Conservation (phyloP, 2,888 invertebrate genomes). For the Parnassius orleans region DNA sequence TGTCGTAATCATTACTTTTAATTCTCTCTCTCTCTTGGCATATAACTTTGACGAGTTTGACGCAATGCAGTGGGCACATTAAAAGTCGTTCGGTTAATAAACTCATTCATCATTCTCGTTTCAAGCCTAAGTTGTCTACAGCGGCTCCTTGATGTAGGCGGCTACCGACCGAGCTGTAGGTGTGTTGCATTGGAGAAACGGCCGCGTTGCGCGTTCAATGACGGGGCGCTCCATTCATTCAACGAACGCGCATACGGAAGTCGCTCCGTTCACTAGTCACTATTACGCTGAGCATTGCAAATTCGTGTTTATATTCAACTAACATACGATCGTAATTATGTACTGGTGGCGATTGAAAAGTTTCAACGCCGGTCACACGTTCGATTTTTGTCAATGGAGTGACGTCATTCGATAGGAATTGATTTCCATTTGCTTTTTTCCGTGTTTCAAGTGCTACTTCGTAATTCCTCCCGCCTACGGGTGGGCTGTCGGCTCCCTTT, state of each 20-base stretch:
- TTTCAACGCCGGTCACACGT: slow-evolving; percentile 7
- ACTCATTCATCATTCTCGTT: slow-evolving; percentile 61
- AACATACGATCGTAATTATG: slow-evolving; percentile 25
- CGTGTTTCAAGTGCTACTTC: slow-evolving; percentile 20
- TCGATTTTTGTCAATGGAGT: slow-evolving; percentile 29
- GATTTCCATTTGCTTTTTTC: slow-evolving; percentile 17
- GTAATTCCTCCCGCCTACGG: slow-evolving; percentile 42
- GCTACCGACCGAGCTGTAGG: slow-evolving; percentile 32
- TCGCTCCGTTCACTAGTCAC: slow-evolving; percentile 48
- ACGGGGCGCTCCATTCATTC: slow-evolving; percentile 63
- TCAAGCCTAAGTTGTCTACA: slow-evolving; percentile 38
- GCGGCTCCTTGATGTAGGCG: slow-evolving; percentile 30
- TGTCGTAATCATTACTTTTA: slow-evolving; percentile 3
- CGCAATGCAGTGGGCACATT: slow-evolving; percentile 46
- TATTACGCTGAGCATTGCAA: slow-evolving; percentile 44
- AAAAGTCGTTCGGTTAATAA: slow-evolving; percentile 52
- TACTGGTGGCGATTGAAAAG: slow-evolving; percentile 10
- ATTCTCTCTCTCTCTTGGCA: background rate
- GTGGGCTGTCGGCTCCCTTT: slow-evolving; percentile 48
- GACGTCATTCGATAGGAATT: slow-evolving; percentile 16
- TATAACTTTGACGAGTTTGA: slow-evolving; percentile 30
- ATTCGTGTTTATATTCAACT: slow-evolving; percentile 27
- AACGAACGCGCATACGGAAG: slow-evolving; percentile 46
- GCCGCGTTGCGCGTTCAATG: slow-evolving; percentile 49
- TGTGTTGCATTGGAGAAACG: slow-evolving; percentile 52